phyloP scores from a whole-genome alignment of 2,113 vertebrate species.

The Phaethon lepturus region DNA sequence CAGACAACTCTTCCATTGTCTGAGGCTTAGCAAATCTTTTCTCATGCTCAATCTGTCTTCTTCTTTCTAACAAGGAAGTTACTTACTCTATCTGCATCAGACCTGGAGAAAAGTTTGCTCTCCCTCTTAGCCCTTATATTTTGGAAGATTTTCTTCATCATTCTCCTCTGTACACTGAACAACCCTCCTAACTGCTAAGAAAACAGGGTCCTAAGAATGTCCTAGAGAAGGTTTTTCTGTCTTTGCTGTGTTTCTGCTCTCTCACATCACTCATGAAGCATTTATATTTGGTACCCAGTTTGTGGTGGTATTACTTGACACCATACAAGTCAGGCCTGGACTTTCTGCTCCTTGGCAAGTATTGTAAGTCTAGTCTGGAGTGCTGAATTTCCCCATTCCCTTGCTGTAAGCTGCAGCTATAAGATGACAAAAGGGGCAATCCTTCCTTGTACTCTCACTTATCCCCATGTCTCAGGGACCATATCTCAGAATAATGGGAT shows the following conservation, averaged over 20 bases:
- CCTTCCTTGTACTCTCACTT: not conserved
- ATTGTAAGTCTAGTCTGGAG: not conserved
- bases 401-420: not conserved
- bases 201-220: not conserved
- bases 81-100: not conserved
- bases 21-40: not conserved
- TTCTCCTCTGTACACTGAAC: not conserved
- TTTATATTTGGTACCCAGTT: not conserved
- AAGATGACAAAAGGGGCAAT: not conserved
- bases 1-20: not conserved
- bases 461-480: not conserved
- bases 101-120: not conserved
- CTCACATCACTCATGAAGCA: not conserved
- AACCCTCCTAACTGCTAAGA: not conserved
- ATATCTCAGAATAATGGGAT: not conserved
- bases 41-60: not conserved
- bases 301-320: not conserved
- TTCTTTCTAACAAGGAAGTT: not conserved
- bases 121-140: not conserved
- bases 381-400: not conserved
- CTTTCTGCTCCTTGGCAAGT: not conserved
- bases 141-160: not conserved
- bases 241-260: not conserved
- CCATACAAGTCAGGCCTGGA: not conserved
- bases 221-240: not conserved